phyloP scores from a whole-genome alignment of 2,888 invertebrate genomes.

The Theristus sp. region DNA sequence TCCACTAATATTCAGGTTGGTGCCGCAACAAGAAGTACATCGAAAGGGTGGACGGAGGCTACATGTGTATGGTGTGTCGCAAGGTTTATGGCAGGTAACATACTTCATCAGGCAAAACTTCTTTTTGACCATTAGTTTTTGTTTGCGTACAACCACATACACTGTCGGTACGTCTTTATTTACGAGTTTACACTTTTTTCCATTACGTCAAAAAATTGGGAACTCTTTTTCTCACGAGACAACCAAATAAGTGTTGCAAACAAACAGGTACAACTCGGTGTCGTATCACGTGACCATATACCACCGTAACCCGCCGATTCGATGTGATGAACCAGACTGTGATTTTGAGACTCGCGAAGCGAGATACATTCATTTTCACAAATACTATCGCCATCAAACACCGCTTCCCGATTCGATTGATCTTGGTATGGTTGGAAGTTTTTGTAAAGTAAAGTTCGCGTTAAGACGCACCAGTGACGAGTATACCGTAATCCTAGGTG shows the following conservation, averaged over 20 bases:
- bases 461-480: background rate
- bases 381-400: constrained; percentile 26
- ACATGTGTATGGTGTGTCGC: constrained; percentile 24
- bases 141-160: no score
- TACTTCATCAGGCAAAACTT: no score
- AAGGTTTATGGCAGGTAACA: constrained; percentile 24
- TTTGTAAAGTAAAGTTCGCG: background rate
- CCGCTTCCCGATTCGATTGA: constrained; percentile 25
- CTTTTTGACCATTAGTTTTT: no score
- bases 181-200: no score
- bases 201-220: no score
- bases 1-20: constrained; percentile 21
- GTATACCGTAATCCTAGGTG: background rate
- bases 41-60: constrained; percentile 17
- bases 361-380: constrained; percentile 28
- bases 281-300: constrained; percentile 29
- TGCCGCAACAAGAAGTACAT: constrained; percentile 29
- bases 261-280: constrained; percentile 27
- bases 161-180: no score
- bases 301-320: constrained; percentile 28
- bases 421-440: constrained; percentile 13
- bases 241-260: no score
- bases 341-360: constrained; percentile 25
- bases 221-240: no score
- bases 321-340: constrained; percentile 24